phyloP scores from a whole-genome alignment of 2,888 invertebrate species.

The Chaitophorus viminalis region DNA sequence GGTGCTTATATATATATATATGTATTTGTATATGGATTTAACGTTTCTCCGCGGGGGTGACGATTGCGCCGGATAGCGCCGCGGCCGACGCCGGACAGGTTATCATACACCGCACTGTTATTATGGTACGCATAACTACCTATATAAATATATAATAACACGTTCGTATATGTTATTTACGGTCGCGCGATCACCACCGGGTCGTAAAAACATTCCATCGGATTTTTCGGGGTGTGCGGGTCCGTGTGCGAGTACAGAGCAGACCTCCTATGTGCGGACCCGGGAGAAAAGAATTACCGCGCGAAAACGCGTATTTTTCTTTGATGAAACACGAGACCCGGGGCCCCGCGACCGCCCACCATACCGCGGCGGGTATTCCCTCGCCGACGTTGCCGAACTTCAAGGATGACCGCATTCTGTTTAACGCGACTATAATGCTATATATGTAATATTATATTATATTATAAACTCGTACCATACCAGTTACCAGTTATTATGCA shows the following conservation, averaged over 20 bases:
- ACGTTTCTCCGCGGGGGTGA: conserved; percentile 28
- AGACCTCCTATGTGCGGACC: neutral
- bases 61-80: conserved; percentile 57
- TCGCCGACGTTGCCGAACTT: conserved; percentile 54
- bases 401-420: conserved; percentile 49
- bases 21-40: neutral
- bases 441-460: no score
- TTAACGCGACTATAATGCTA: neutral
- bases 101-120: neutral
- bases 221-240: neutral
- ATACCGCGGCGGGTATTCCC: conserved; percentile 33
- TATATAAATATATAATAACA: neutral
- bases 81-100: conserved; percentile 49
- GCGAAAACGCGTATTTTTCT: conserved; percentile 50
- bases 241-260: neutral
- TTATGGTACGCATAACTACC: neutral
- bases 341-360: neutral
- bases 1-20: no score
- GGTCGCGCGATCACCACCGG: neutral
- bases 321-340: conserved; percentile 45
- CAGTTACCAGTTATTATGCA: no score
- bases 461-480: no score
- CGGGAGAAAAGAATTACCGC: conserved; percentile 30
- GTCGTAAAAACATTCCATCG: conserved; percentile 35
- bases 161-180: neutral